Evolutionary conservation across 2,888 invertebrate genomes (phyloP).

Genomic region (Drosophila robusta): DNA sequence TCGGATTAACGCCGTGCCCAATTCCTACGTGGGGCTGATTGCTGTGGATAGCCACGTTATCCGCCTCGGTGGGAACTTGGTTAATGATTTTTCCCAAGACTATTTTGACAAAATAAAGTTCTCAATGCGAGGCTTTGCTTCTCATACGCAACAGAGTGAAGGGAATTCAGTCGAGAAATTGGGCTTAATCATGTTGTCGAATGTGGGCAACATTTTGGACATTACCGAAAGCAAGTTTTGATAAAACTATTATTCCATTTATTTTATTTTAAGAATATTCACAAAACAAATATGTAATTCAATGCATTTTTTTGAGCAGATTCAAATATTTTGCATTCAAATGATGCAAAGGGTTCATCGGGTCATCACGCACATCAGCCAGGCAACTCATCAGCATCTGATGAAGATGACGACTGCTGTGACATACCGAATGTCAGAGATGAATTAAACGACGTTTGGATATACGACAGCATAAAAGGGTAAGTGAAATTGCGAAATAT

Average conservation of each 20-base stretch:
- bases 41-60: slow-evolving; percentile 14
- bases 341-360: too few relatives aligned
- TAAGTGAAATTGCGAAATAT: slow-evolving; percentile 2
- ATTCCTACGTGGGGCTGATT: slow-evolving; percentile 35
- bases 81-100: slow-evolving; percentile 11
- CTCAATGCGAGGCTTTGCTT: neutral
- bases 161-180: neutral
- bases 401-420: neutral
- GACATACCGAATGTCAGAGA: neutral
- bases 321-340: too few relatives aligned
- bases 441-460: slow-evolving; percentile 35
- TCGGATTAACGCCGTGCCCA: slow-evolving; percentile 1
- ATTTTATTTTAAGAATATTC: neutral
- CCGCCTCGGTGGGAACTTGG: neutral
- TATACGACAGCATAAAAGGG: slow-evolving; percentile 29
- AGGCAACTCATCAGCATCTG: too few relatives aligned
- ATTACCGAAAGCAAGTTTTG: neutral
- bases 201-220: neutral
- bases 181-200: slow-evolving; percentile 30
- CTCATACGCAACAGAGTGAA: neutral
- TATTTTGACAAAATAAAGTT: slow-evolving; percentile 12
- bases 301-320: neutral
- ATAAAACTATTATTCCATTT: neutral
- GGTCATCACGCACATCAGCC: too few relatives aligned
- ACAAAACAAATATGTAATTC: neutral